Conservation (phyloP, 2,797 vertebrate genomes). For the Emydoidea blandingii region DNA sequence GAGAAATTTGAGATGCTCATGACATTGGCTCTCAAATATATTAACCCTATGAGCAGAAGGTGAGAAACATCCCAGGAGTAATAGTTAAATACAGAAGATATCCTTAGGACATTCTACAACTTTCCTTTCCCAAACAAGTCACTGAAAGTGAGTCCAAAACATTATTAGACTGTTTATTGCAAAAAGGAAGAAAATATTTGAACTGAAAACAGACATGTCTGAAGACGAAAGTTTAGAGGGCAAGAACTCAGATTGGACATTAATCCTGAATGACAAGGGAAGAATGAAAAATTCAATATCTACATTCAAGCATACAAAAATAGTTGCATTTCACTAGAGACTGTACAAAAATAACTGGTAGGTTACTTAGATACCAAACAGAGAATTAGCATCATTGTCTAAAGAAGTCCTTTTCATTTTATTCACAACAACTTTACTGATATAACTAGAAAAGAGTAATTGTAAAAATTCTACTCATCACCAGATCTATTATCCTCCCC, state of each 20-base stretch:
- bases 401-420: neutral
- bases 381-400: conserved; percentile 32
- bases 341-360: neutral
- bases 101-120: neutral
- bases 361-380: conserved; percentile 18
- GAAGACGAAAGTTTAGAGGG: neutral
- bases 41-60: neutral
- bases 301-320: conserved; percentile 33
- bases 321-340: neutral
- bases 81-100: neutral
- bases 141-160: neutral
- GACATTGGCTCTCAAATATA: neutral
- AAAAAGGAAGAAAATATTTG: neutral
- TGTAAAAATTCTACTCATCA: conserved; percentile 10
- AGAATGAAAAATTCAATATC: conserved; percentile 14
- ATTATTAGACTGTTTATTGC: neutral
- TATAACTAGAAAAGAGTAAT: conserved; percentile 21
- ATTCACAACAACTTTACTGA: conserved; percentile 35
- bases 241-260: neutral
- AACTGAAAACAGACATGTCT: neutral
- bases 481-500: neutral
- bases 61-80: neutral
- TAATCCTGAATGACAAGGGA: conserved; percentile 3
- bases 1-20: neutral
- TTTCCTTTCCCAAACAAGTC: neutral